Evolutionary conservation across 1,140 invertebrate genomes (phyloP), one percentile per base, ranked within the genome.

Genomic region (Drosophila melanica): DNA sequence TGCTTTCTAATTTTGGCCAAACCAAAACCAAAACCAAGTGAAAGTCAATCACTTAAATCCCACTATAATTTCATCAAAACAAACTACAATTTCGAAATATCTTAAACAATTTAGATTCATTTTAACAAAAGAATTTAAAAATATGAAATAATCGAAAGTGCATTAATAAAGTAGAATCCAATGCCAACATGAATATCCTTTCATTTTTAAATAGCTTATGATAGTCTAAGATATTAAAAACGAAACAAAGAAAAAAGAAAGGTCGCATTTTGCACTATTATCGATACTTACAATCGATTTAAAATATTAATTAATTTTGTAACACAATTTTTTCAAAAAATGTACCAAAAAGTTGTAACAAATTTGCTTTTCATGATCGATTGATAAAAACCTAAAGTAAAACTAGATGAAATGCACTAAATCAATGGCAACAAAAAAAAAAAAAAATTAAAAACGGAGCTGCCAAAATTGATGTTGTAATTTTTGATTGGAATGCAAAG

Each of bases 1-100:
- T 67, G 75, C 79, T 87, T 86, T 89, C 75, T 64, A 75, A 79
- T 79, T 59, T 58, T 64, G 50, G 57, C 42, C 63, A 51, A 16
- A 20, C 11, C 45, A 37, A 18, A 16, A 20, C 11, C 45, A 37
- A 18, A 42, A 37, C 18, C 58, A 68, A 77, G 75, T 75, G 75
- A 77, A 77, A 77, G 72, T 77, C 39, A 41, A 53, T 60, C 35
- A 62, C 20, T 23, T 12, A 45, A 44, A 45, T 23, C 10, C 14
- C 37, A 47, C 45, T 27, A 63, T 63, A 54, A 63, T 16, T 42
- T 27, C 55, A 50, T 27, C 27, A 39, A 39, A 39, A 5, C 37
- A n/a, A 39, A 39, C 12, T 37, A 11, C 10, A 3, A 37, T 37
- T 27, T 27, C 6, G 27, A 23, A 23, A 39, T 11, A 50, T 30